phyloP scores from a whole-genome alignment of 1,140 invertebrate species.

The Drosophila malerkotliana region DNA sequence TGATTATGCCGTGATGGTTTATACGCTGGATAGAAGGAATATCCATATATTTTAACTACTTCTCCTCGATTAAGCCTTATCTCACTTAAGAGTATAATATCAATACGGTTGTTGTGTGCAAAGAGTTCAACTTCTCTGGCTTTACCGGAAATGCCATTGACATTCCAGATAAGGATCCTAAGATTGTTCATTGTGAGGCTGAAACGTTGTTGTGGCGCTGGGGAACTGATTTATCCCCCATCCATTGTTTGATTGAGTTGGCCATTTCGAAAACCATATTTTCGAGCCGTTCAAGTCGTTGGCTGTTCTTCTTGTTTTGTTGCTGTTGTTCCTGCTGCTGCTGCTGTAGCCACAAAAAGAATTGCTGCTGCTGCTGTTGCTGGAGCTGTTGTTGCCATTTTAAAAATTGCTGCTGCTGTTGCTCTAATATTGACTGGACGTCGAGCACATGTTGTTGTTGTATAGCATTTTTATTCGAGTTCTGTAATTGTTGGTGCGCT shows the following conservation, averaged over 20 bases:
- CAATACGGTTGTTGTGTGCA: slow-evolving; percentile 22
- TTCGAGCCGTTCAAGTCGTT: slow-evolving; percentile 23
- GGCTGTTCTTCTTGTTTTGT: slow-evolving; percentile 21
- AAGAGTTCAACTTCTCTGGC: slow-evolving; percentile 27
- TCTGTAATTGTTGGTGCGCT: too few species aligned
- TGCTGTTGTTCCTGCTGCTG: slow-evolving; percentile 11
- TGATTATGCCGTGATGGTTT: too few species aligned
- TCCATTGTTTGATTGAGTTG: slow-evolving; percentile 10
- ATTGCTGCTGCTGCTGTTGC: slow-evolving; percentile 11
- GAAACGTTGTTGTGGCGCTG: slow-evolving; percentile 10
- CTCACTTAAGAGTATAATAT: slow-evolving; percentile 31
- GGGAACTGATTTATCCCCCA: slow-evolving; percentile 13
- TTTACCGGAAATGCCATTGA: slow-evolving; percentile 27
- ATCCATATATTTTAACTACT: slow-evolving; percentile 1
- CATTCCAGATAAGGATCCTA: slow-evolving; percentile 33
- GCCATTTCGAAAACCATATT: slow-evolving; percentile 8
- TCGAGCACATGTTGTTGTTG: neutral
- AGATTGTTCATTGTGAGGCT: slow-evolving; percentile 9
- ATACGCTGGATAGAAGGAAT: too few species aligned
- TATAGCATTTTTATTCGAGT: neutral
- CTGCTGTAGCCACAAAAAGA: neutral
- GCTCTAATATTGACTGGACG: neutral
- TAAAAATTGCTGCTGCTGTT: slow-evolving; percentile 1
- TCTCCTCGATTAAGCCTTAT: slow-evolving; percentile 15
- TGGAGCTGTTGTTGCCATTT: slow-evolving; percentile 3